Conservation (phyloP, 2,113 vertebrate genomes). For the Gobio gobio region DNA sequence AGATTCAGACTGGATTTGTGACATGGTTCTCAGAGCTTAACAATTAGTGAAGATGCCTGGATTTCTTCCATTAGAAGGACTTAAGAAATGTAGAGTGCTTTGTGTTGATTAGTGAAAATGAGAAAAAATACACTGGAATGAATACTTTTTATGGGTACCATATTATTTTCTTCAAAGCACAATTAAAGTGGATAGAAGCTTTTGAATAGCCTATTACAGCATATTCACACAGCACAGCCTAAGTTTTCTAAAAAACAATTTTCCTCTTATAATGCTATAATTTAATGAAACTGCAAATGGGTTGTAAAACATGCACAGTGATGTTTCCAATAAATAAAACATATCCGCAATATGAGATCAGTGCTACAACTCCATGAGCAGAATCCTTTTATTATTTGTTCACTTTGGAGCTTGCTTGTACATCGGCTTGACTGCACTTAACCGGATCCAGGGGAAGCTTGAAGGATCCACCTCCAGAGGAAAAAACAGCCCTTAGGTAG, state of each 20-base stretch:
- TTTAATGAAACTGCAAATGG: background rate
- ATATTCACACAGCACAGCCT: background rate
- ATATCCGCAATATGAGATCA: slow-evolving; percentile 51
- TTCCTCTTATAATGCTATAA: background rate
- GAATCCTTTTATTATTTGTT: slow-evolving; percentile 51
- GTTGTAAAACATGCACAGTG: background rate
- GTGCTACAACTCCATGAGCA: slow-evolving; percentile 9
- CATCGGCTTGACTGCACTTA: slow-evolving; percentile 51
- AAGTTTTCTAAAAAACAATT: background rate
- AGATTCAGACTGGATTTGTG: background rate
- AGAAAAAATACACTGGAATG: slow-evolving; percentile 1
- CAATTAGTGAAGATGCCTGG: background rate
- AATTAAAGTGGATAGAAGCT: background rate
- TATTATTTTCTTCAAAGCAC: slow-evolving; percentile 10
- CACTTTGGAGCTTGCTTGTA: slow-evolving; percentile 58
- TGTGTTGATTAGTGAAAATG: background rate
- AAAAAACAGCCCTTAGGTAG: slow-evolving; percentile 16
- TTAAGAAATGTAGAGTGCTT: background rate
- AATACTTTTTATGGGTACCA: background rate
- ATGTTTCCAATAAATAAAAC: slow-evolving; percentile 48
- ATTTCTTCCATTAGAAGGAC: slow-evolving; percentile 8
- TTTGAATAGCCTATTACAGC: background rate
- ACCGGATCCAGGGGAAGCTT: slow-evolving; percentile 53
- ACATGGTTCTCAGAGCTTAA: background rate
- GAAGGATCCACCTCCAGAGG: slow-evolving; percentile 43